Evolutionary conservation across 2,888 invertebrate genomes (phyloP), one percentile per base, ranked within the genome.

Genomic region (Yponomeuta evonymella): DNA sequence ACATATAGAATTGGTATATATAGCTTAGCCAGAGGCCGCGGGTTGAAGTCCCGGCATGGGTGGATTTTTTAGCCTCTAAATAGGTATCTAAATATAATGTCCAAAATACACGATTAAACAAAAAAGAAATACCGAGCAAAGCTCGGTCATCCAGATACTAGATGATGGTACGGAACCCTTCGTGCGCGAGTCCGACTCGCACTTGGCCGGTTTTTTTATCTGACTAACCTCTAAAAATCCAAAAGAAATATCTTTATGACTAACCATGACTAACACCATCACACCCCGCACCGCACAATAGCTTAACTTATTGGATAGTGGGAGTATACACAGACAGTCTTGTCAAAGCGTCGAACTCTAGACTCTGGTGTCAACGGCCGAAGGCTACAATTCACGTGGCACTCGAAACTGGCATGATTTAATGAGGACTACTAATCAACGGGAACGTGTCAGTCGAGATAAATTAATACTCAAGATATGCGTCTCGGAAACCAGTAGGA

Each of bases 321-420:
- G 43, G 43, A 43, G 43, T 43, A 43, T 43, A 43, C 43, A 8
- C 43, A 43, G 43, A 43, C 43, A 43, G 43, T 43, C 9, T 43
- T 0, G 43, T 8, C 51, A 15, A 58, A 15, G 15, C 51, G 15
- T 58, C 73, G 73, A 74, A 33, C 70, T 69, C 36, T 63, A 63
- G 6, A 70, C 70, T 43, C 43, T 70, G 70, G 43, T 70, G 64
- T 63, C 70, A 63, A 15, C 51, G 51, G 51, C 43, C 30, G 63
- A 62, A 64, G 62, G 70, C 58, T 70, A 43, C 70, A 70, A 30
- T 70, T 65, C 12, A 30, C 65, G 65, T 65, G 51, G 15, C 51
- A 58, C 51, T 12, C 15, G 15, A 2, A 12, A 58, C 15, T 58
- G 15, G 51, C 51, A 15, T 10, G 51, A 58, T 58, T 58, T 58